phyloP scores from a whole-genome alignment of 1,140 invertebrate genomes.

The Stegodyphus mimosarum region DNA sequence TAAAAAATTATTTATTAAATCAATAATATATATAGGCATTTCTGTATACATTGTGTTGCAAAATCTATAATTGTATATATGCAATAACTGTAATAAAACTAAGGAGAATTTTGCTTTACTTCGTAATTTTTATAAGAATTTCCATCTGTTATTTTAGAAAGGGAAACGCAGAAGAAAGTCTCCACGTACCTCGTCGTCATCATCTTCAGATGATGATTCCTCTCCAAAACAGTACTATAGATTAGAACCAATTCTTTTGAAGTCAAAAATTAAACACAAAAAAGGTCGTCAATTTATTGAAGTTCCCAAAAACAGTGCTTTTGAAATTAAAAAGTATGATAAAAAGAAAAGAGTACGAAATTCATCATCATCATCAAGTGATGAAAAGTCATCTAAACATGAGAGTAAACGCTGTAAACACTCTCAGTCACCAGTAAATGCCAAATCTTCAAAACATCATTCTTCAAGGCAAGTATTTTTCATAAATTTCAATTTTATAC shows the following conservation, averaged over 20 bases:
- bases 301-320: slow-evolving; percentile 30
- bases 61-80: no score
- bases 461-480: not conserved
- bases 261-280: slow-evolving; percentile 42
- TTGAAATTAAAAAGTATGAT: slow-evolving; percentile 41
- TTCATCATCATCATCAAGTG: not conserved
- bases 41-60: no score
- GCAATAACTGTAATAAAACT: no score
- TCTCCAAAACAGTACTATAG: slow-evolving; percentile 45
- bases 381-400: not conserved
- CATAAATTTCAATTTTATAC: not conserved
- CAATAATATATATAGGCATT: no score
- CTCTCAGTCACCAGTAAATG: not conserved
- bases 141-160: slow-evolving; percentile 13
- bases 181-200: slow-evolving; percentile 1
- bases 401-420: slow-evolving; percentile 12
- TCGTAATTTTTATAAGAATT: no score
- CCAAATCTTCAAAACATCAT: slow-evolving; percentile 19
- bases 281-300: slow-evolving; percentile 41
- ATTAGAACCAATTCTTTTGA: slow-evolving; percentile 49
- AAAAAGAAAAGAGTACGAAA: slow-evolving; percentile 35
- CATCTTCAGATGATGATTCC: slow-evolving; percentile 30
- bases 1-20: no score
- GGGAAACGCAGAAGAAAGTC: slow-evolving; percentile 27
- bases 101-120: no score